Evolutionary conservation across 23 tunicate genomes (phyloP).

Genomic region (Halocynthia aurantium): DNA sequence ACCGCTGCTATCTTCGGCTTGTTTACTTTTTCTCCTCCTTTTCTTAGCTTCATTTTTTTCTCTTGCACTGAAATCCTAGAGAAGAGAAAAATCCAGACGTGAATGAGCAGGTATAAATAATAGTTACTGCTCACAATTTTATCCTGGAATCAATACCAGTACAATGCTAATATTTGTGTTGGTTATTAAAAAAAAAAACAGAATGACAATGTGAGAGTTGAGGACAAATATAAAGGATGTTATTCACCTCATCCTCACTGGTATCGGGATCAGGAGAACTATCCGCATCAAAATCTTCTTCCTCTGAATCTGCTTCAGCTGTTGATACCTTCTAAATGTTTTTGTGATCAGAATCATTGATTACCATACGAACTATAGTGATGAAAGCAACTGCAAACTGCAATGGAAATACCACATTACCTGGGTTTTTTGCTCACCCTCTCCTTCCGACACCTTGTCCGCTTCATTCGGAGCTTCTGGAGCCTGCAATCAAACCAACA

Average conservation of each 20-base stretch:
- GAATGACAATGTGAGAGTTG: too few relatives aligned
- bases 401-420: too few relatives aligned
- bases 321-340: not conserved
- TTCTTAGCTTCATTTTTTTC: not conserved
- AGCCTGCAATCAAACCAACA: too few relatives aligned
- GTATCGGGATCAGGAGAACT: slow-evolving; percentile 48
- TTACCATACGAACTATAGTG: too few relatives aligned
- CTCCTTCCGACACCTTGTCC: slow-evolving; percentile 12
- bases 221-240: not conserved
- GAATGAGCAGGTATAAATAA: too few relatives aligned
- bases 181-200: not conserved
- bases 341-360: too few relatives aligned
- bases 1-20: not conserved
- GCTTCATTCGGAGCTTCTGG: not conserved
- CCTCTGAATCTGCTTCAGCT: slow-evolving; percentile 16
- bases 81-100: not conserved
- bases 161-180: not conserved
- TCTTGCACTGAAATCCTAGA: slow-evolving; percentile 9
- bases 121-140: not conserved
- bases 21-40: slow-evolving; percentile 1
- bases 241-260: slow-evolving; percentile 48
- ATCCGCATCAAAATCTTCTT: slow-evolving; percentile 59
- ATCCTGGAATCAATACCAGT: not conserved
- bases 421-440: not conserved
- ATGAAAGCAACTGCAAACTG: too few relatives aligned